phyloP scores from a whole-genome alignment of 2,797 vertebrate species.

The Acanthurus leucopareius region DNA sequence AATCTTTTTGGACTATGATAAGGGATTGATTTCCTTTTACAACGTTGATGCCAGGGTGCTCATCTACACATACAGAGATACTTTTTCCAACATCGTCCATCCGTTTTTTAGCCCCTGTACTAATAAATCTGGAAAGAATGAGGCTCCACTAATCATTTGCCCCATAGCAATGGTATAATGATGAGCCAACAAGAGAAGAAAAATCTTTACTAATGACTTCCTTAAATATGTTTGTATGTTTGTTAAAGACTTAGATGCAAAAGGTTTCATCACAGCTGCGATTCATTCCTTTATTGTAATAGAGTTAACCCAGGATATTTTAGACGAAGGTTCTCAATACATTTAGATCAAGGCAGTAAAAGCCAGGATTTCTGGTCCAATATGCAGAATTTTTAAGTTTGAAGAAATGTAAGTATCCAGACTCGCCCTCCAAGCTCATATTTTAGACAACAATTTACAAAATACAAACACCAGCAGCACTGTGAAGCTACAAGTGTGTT shows the following conservation, averaged over 20 bases:
- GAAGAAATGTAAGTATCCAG: no score
- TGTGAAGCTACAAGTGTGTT: no score
- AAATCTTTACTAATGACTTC: neutral
- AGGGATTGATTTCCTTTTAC: conserved; percentile 86
- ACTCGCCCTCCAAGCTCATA: no score
- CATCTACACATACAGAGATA: conserved; percentile 80
- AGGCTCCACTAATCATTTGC: conserved; percentile 81
- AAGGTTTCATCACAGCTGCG: neutral
- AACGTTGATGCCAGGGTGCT: conserved; percentile 79
- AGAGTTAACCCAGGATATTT: neutral
- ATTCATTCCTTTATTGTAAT: neutral
- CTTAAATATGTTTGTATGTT: neutral
- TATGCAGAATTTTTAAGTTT: neutral
- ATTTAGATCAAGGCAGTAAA: neutral
- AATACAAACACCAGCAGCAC: no score
- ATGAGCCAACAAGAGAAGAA: neutral
- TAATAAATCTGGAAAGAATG: conserved; percentile 86
- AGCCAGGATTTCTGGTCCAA: neutral
- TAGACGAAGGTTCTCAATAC: neutral
- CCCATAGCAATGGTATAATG: conserved; percentile 57
- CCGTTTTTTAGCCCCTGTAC: conserved; percentile 88
- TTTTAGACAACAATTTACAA: no score
- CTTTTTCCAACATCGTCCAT: conserved; percentile 80
- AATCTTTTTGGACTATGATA: conserved; percentile 86
- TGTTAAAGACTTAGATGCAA: neutral